Conservation (phyloP, 1,140 invertebrate species). For the Drosophila arawakana region DNA sequence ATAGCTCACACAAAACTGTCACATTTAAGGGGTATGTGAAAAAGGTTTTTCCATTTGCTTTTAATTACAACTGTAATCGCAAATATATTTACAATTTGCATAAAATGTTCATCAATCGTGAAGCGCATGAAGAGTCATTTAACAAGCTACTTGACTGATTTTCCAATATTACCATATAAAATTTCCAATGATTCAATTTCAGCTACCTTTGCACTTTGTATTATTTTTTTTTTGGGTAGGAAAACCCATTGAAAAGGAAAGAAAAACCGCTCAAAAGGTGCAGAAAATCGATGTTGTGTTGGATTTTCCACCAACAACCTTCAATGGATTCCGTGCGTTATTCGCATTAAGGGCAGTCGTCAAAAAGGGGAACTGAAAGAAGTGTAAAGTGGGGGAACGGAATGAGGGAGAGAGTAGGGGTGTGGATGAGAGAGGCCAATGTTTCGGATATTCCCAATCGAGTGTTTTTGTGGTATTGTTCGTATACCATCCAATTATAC, state of each 20-base stretch:
- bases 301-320: conserved; percentile 27
- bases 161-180: conserved; percentile 44
- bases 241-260: conserved; percentile 46
- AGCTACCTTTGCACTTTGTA: conserved; percentile 29
- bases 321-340: conserved; percentile 40
- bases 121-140: conserved; percentile 28
- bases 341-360: conserved; percentile 41
- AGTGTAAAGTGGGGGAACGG: neutral
- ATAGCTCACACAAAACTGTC: neutral
- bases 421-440: neutral
- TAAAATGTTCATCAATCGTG: conserved; percentile 23
- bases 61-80: conserved; percentile 57
- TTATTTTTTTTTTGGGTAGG: neutral
- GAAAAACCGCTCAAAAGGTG: conserved; percentile 39
- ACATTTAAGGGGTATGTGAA: conserved; percentile 19
- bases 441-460: conserved; percentile 36
- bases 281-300: conserved; percentile 65
- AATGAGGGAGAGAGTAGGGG: neutral
- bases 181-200: conserved; percentile 77
- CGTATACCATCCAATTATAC: conserved; percentile 41
- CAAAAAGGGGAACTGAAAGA: conserved; percentile 5
- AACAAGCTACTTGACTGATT: conserved; percentile 45
- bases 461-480: neutral
- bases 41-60: conserved; percentile 58
- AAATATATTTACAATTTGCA: conserved; percentile 13